Conservation (phyloP, 2,888 invertebrate species). For the Cyrtodaria siliqua region DNA sequence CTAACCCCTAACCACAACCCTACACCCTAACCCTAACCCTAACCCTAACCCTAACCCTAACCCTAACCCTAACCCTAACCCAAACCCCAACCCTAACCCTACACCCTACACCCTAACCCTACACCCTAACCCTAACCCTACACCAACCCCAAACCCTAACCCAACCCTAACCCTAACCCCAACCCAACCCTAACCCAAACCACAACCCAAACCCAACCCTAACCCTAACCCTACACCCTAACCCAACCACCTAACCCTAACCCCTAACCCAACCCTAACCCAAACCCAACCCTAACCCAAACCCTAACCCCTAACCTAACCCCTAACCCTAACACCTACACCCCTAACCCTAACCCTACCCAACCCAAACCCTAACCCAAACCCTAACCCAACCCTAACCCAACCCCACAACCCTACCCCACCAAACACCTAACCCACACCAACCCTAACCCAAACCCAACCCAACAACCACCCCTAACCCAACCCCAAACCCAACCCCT, state of each 20-base stretch:
- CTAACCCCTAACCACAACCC: conserved; percentile 51
- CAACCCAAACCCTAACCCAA: conserved; percentile 63
- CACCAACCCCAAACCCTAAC: conserved; percentile 56
- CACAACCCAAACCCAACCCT: conserved; percentile 63
- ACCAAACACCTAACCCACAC: conserved; percentile 68
- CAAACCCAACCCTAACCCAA: conserved; percentile 64
- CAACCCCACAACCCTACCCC: conserved; percentile 60
- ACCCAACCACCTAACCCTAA: conserved; percentile 58
- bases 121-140: conserved; percentile 48
- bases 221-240: conserved; percentile 51
- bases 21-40: conserved; percentile 60
- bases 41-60: conserved; percentile 64
- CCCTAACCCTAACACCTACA: conserved; percentile 63
- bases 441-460: conserved; percentile 64
- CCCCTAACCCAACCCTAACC: conserved; percentile 64
- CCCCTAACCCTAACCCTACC: conserved; percentile 63
- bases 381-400: conserved; percentile 65
- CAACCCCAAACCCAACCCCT: conserved; percentile 57
- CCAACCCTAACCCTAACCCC: conserved; percentile 64
- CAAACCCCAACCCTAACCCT: conserved; percentile 11
- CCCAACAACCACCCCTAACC: conserved; percentile 69
- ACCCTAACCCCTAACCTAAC: conserved; percentile 65
- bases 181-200: conserved; percentile 57
- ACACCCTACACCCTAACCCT: conserved; percentile 45
- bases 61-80: conserved; percentile 53